Base-by-base conservation (phyloP, 2,113 vertebrate species). In the Ciconia boyciana region DNA sequence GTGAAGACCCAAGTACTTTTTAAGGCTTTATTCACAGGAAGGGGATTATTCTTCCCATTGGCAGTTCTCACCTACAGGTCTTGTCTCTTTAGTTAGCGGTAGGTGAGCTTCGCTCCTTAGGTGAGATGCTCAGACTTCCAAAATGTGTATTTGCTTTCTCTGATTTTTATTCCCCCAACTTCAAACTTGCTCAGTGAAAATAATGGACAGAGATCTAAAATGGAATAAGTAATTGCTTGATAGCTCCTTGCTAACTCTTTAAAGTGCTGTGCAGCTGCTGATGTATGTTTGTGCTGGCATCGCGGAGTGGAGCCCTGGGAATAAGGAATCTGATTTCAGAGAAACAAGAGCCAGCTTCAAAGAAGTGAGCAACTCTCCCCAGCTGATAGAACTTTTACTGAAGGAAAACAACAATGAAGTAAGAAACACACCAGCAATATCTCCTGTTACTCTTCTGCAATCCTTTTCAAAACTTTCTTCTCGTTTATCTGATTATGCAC, bases 291-390 rank as follows among this genome's bases (percentile, higher is more conserved):
- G 97, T 98, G 93, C 97, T 98, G 98, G 97, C 97, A 97, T 97
- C 98, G 87, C 83, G 71, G 97, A 98, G 91, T 92, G 90, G 96
- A 97, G 96, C 96, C 94, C 96, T 98, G 97, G 97, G 97, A 98
- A 98, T 97, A 98, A 88, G 96, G 97, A 98, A 98, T 98, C 97
- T 98, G 96, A 98, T 98, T 98, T 98, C 96, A 98, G 97, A 98
- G 98, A 98, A 99, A 98, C 93, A 97, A 98, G 97, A 99, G 95
- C 98, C 98, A 84, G 90, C 97, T 98, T 98, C 98, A 98, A 98
- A 99, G 98, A 98, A 96, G 89, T 97, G 95, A 97, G 96, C 97
- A 97, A 94, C 95, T 97, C 96, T 98, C 97, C 97, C 97, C 96
- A 98, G 97, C 98, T 98, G 97, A 98, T 97, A 96, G 97, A 98